Percentiles rank a stretch among this genome's conserved stretches.
Evolutionary conservation across 2,888 invertebrate species (phyloP).

Genomic region (Pardosa pseudoannulata): DNA sequence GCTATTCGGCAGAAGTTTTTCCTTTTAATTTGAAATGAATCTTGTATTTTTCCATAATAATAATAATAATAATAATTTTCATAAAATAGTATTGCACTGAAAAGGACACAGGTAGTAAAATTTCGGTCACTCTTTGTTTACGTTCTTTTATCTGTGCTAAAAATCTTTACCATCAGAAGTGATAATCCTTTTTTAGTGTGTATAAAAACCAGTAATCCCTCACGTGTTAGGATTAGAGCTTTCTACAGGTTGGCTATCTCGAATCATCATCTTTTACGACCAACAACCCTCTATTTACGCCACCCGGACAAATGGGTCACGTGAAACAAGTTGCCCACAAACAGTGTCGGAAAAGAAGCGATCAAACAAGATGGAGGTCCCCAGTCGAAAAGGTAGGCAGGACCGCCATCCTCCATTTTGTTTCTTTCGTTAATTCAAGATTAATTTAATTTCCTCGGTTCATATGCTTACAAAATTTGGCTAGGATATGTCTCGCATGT

Average conservation of each 20-base stretch:
- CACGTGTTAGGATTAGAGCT: background rate
- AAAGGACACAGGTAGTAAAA: no score
- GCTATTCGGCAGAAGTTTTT: no score
- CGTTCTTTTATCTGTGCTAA: background rate
- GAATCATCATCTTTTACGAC: background rate
- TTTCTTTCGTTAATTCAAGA: no score
- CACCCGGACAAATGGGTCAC: conserved; percentile 49
- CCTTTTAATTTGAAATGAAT: no score
- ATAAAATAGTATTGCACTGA: no score
- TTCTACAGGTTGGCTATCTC: background rate
- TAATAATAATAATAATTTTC: no score
- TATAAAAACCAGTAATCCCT: background rate
- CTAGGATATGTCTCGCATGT: no score
- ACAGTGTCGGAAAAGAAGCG: background rate
- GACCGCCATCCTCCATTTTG: no score
- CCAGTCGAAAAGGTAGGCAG: background rate
- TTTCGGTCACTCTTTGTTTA: background rate
- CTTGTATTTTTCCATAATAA: no score
- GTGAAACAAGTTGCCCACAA: conserved; percentile 47
- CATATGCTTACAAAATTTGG: no score
- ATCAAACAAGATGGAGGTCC: conserved; percentile 14
- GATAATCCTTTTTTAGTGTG: background rate
- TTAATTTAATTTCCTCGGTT: no score
- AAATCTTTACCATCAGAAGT: background rate
- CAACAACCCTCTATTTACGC: background rate